Evolutionary conservation across 2,113 vertebrate species (phyloP), one percentile per base, ranked within the genome.

Genomic region (Zosterops borbonicus): DNA sequence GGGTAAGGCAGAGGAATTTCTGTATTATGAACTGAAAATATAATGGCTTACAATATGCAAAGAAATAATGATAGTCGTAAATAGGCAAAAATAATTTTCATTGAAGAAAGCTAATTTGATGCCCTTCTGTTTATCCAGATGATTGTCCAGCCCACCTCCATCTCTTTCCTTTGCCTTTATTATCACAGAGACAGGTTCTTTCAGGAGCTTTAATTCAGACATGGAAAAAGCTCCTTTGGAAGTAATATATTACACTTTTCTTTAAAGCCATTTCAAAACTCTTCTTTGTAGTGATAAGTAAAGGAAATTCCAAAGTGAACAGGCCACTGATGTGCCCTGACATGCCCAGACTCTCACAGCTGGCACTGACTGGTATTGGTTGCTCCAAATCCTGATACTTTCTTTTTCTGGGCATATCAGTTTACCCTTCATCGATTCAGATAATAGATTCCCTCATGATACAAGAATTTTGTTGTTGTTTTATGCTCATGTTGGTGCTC

Each of bases 261-360:
- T 46, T 71, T 35, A 52, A 77, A 74, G 9, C 23, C 2, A 9
- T 16, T 41, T 56, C n/a, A 62, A 73, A 94, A 33, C n/a, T 63
- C n/a, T 52, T 55, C 14, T 74, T 47, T 64, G 65, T 16, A 46
- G 17, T 24, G 11, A 41, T 31, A 25, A 23, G 31, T 25, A 28
- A 63, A 60, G 29, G 19, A 52, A 65, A 70, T 60, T n/a, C 11
- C 0, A 1, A 65, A 50, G 12, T 8, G 35, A 24, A 23, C 20
- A 82, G 53, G 47, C 7, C 69, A 28, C 47, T 46, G 56, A 37
- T 53, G 31, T 60, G 50, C 46, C 41, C 29, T 63, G 37, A n/a
- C 4, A 0, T 50, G 68, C 49, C 20, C 25, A 49, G 41, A 22
- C 9, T 67, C 25, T 42, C 1, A 0, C 35, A 41, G 41, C 29